Evolutionary conservation across 2,797 vertebrate genomes (phyloP).

Genomic region (Myotis vivesi): DNA sequence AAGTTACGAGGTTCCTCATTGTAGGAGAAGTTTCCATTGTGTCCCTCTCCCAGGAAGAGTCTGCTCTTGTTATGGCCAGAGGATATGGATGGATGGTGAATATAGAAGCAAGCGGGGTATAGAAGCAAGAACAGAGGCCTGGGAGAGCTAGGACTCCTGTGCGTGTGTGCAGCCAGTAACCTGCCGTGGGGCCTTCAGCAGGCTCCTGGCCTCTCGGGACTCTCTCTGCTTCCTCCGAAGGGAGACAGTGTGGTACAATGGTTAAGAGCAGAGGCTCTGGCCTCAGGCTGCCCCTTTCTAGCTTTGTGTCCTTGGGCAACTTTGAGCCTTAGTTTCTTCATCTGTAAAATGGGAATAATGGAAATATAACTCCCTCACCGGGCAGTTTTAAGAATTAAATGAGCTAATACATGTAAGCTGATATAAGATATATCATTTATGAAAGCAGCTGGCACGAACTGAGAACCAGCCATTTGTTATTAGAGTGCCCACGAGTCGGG

Average conservation of each 20-base stretch:
- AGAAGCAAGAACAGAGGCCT: not conserved
- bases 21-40: not conserved
- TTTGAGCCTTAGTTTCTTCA: not conserved
- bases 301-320: not conserved
- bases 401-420: accelerated
- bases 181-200: accelerated
- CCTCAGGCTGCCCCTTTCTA: not conserved
- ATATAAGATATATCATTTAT: accelerated
- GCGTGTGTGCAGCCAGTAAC: not conserved
- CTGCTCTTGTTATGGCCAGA: not conserved
- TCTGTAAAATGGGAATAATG: not conserved
- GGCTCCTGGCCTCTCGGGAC: not conserved
- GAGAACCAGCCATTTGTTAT: too few relatives aligned
- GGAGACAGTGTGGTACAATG: not conserved
- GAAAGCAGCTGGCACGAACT: accelerated
- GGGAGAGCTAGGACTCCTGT: accelerated
- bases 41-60: not conserved
- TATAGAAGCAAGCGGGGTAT: too few relatives aligned
- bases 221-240: not conserved
- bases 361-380: accelerated
- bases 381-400: not conserved
- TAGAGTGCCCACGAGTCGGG: accelerated
- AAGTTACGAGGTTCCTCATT: accelerated
- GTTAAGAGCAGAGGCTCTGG: not conserved
- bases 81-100: not conserved